Conservation (phyloP, 2,888 invertebrate species). For the Coleophora flavipennella region DNA sequence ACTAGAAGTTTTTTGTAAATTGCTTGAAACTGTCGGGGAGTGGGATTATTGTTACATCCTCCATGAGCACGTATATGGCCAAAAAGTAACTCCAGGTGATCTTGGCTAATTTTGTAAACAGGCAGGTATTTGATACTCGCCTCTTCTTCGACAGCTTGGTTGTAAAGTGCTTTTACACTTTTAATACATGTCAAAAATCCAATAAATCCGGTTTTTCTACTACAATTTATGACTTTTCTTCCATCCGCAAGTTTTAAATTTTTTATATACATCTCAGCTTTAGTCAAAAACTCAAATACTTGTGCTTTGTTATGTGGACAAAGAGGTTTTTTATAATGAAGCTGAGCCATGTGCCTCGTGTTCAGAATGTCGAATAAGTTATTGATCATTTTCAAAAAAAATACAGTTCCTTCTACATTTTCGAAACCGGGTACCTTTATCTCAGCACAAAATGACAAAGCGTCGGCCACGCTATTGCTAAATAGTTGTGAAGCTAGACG, state of each 20-base stretch:
- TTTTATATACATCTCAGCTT: not conserved
- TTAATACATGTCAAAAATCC: no score
- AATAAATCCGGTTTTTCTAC: no score
- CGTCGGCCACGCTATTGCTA: not conserved
- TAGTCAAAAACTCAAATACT: not conserved
- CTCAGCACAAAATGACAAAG: not conserved
- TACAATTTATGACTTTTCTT: not conserved
- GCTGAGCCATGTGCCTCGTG: slow-evolving; percentile 3
- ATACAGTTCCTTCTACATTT: slow-evolving; percentile 8
- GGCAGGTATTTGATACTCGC: slow-evolving; percentile 1
- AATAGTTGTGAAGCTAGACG: not conserved
- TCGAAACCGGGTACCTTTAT: slow-evolving; percentile 8
- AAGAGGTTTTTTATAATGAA: slow-evolving; percentile 5
- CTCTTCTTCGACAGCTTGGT: not conserved
- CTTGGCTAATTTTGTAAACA: slow-evolving; percentile 12
- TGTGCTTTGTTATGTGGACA: not conserved
- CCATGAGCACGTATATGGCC: slow-evolving; percentile 1
- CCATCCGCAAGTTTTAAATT: not conserved
- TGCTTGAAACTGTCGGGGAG: no score
- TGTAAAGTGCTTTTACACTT: not conserved
- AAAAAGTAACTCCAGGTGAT: slow-evolving; percentile 9
- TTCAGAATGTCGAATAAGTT: slow-evolving; percentile 11
- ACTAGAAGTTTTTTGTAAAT: no score
- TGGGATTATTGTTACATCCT: slow-evolving; percentile 2
- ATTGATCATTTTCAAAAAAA: slow-evolving; percentile 11